These are phyloP conservation scores for Cyclargus thomasi DNA, from an alignment of 1,140 invertebrate species.

Conservation along the genomic window DNA sequence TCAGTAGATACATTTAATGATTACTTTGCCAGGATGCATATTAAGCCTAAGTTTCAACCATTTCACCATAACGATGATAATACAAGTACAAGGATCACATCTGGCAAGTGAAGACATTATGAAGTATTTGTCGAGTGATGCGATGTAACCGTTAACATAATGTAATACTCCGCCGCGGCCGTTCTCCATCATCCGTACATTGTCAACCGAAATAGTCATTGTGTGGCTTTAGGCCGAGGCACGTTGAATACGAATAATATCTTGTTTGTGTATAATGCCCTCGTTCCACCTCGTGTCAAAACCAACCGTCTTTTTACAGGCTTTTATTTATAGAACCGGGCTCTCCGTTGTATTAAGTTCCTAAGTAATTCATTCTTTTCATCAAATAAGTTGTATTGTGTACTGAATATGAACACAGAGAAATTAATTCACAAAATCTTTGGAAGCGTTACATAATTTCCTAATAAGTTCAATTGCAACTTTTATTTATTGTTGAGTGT, in stretches of 20 bases:
- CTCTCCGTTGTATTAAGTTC: neutral
- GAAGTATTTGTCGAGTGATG: neutral
- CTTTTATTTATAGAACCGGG: neutral
- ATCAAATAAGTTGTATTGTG: neutral
- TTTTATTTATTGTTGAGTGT: too few relatives aligned
- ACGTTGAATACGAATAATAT: constrained; percentile 11
- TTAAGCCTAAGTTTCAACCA: too few relatives aligned
- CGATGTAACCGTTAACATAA: neutral
- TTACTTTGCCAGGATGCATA: too few relatives aligned
- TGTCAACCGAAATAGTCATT: neutral
- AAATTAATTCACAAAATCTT: neutral
- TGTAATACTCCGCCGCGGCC: neutral
- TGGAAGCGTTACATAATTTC: too few relatives aligned
- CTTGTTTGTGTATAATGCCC: constrained; percentile 3
- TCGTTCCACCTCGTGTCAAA: constrained; percentile 8
- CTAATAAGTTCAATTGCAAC: too few relatives aligned
- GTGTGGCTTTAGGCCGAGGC: neutral
- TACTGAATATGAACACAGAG: neutral
- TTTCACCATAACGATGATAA: too few relatives aligned
- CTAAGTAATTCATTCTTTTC: neutral
- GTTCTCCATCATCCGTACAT: neutral
- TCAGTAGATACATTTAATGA: too few relatives aligned
- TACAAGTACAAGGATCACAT: neutral
- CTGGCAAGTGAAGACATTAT: neutral
- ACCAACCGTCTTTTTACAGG: constrained; percentile 5